These are phyloP conservation scores for Trilocha varians DNA, from an alignment of 2,888 invertebrate species.

Conservation along the genomic window DNA sequence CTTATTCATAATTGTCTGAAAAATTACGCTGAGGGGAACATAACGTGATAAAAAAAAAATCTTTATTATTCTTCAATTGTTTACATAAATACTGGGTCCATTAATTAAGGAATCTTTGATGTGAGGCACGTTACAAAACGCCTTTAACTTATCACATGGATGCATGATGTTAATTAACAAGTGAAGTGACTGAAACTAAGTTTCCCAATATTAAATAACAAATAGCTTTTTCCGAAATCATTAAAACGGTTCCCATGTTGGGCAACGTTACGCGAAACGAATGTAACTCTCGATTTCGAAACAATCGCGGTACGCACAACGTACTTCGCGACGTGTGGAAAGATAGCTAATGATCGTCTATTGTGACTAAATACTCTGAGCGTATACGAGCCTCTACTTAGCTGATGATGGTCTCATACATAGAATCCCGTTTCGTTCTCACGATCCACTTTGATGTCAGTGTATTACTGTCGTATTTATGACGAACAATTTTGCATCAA, in stretches of 20 bases:
- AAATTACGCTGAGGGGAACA: no score
- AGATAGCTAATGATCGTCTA: constrained; percentile 54
- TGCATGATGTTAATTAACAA: no score
- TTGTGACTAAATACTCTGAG: constrained; percentile 46
- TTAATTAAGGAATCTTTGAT: no score
- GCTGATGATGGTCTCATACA: constrained; percentile 44
- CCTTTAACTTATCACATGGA: no score
- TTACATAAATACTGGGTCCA: no score
- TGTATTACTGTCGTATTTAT: constrained; percentile 59
- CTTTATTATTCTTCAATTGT: no score
- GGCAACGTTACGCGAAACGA: constrained; percentile 14
- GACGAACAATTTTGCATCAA: constrained; percentile 65
- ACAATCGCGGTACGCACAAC: constrained; percentile 53
- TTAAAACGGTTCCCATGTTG: not conserved
- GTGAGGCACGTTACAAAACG: no score
- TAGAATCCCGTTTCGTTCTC: constrained; percentile 66
- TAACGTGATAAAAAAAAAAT: no score
- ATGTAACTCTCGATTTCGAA: constrained; percentile 64
- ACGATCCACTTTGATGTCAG: constrained; percentile 60
- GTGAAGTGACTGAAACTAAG: no score
- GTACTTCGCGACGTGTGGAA: constrained; percentile 43
- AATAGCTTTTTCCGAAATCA: no score
- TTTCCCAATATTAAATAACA: no score
- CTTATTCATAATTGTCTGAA: no score
- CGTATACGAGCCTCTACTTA: constrained; percentile 50